Base-by-base conservation (phyloP, 2,797 vertebrate species). In the Platyrinchus mystaceus region DNA sequence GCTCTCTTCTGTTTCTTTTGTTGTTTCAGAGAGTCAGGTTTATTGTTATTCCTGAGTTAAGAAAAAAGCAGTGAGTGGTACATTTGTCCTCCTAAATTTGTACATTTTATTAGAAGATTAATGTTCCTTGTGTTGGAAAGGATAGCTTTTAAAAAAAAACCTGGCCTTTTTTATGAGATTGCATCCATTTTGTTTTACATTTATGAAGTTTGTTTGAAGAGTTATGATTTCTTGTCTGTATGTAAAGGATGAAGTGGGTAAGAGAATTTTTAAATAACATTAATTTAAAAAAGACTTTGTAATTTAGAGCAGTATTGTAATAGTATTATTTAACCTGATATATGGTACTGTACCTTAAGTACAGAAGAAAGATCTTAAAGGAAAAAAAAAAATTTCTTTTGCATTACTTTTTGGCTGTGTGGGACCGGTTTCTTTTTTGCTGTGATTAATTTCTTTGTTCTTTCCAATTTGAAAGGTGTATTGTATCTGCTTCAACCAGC, bases 41-140 rank as follows among this genome's bases (percentile, higher is more conserved):
- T 98, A 98, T 98, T 98, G 98, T 98, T 98, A 97, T 97, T 98
- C 98, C 97, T 97, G 97, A 98, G 98, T 98, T 99, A 98, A 98
- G 98, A 98, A 98, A 98, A 98, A 95, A 98, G 97, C 97, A 96
- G 96, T 97, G 97, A 98, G 98, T 98, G 97, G 95, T 98, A 97
- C 97, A 98, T 98, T 98, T 98, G 98, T 98, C 97, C 97, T 98
- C 70, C 95, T 68, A 95, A 97, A 97, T 98, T 98, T 97, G 97
- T 97, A 97, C 97, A 97, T 98, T 96, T 96, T 97, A 97, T 97
- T 97, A 97, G 97, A 98, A 98, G 98, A 98, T 98, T 95, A 98
- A 98, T 98, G 97, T 97, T 97, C 85, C 96, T 97, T 97, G 94
- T 94, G 89, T 96, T 97, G 95, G 92, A 96, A 97, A 95, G 94